Evolutionary conservation across 2,113 vertebrate species (phyloP), one percentile per base, ranked within the genome.

Genomic region (Psettodes erumei): DNA sequence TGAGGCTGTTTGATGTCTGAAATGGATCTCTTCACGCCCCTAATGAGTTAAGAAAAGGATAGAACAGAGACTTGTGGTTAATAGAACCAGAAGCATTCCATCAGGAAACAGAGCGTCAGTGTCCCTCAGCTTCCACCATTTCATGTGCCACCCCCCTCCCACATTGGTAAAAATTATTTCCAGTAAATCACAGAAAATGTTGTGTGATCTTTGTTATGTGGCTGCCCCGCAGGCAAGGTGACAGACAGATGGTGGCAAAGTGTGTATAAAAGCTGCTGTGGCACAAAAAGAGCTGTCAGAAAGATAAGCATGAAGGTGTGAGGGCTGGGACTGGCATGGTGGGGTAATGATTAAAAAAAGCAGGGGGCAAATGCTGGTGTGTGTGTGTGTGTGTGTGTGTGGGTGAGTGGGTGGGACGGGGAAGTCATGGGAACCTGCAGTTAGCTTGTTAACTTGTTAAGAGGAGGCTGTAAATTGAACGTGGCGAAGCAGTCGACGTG

Each of bases 391-490:
- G 43, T 21, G 43, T 64, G 13, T 66, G 15, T 47, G 60, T 45
- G 25, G 15, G 51, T 27, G 16, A 15, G 23, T 40, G 47, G 40
- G 68, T 27, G 21, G 40, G 48, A 9, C 35, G 45, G 15, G 30
- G 13, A 58, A 50, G 77, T 45, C 60, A 69, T 4, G 18, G 45
- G 70, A 74, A 37, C 55, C 28, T n/a, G n/a, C 9, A 61, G 71
- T n/a, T n/a, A n/a, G 62, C 23, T 53, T 53, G 54, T 80, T 79
- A 71, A 78, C 75, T 83, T 23, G n/a, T 87, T 79, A 89, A 73
- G 61, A 68, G 9, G 53, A 71, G 79, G 30, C 58, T 88, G 84
- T 81, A 89, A 89, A 87, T 88, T 91, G 88, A 89, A 93, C 89
- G 73, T 85, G 87, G 83, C 74, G 70, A 86, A 83, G 80, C 89